phyloP scores from a whole-genome alignment of 92 coral and sea anemone species.

The Pocillopora meandrina region DNA sequence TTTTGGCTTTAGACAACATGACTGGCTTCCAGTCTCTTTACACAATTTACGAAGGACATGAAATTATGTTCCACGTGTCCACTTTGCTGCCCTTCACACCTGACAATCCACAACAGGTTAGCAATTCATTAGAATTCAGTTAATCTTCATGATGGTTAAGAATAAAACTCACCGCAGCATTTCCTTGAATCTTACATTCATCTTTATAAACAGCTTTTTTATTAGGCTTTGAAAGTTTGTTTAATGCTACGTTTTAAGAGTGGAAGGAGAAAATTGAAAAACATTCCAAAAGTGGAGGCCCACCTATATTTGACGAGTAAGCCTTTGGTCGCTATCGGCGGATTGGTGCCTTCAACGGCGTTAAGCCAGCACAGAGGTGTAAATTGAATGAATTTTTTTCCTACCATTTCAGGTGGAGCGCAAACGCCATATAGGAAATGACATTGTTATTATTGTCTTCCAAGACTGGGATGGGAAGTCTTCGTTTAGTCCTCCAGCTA shows the following conservation, averaged over 20 bases:
- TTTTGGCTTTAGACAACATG: conserved; percentile 81
- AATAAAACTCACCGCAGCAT: background rate
- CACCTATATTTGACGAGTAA: no score
- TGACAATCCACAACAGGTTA: conserved; percentile 96
- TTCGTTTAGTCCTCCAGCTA: conserved; percentile 85
- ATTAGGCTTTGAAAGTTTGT: no score
- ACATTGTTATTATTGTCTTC: conserved; percentile 94
- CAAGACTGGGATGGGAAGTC: conserved; percentile 91
- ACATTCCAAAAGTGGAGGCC: no score
- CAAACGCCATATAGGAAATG: conserved; percentile 98
- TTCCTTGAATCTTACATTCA: background rate
- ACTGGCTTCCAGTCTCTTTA: conserved; percentile 92
- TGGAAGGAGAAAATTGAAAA: no score
- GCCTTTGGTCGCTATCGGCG: no score
- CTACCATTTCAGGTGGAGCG: conserved; percentile 83
- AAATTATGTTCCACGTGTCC: conserved; percentile 97
- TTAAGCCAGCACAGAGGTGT: background rate
- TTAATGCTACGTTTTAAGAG: no score
- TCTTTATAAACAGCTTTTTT: no score
- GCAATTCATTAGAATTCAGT: background rate
- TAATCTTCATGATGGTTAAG: background rate
- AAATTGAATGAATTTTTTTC: background rate
- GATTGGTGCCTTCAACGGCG: no score
- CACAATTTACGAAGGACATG: conserved; percentile 96
- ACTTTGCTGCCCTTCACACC: conserved; percentile 92